These are phyloP conservation scores for Chloroceryle amazona DNA, from an alignment of 2,797 vertebrate species.

Conservation along the genomic window DNA sequence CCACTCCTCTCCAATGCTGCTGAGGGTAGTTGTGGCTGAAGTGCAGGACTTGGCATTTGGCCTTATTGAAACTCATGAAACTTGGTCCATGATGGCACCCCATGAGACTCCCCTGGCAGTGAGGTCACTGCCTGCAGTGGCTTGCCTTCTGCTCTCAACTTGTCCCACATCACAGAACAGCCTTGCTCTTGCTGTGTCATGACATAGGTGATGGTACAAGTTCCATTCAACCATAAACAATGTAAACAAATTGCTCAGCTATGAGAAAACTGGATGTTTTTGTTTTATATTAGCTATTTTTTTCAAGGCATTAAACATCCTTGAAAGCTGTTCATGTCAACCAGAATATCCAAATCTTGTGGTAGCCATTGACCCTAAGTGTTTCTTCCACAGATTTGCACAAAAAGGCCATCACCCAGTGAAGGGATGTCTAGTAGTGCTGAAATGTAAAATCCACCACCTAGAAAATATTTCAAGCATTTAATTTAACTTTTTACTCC, in stretches of 20 bases:
- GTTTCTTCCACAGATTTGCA: neutral
- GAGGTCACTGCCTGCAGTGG: accelerated
- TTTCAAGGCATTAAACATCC: neutral
- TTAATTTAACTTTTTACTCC: neutral
- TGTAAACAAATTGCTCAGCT: neutral
- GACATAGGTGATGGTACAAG: too few species aligned
- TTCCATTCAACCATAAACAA: neutral
- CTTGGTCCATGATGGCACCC: too few species aligned
- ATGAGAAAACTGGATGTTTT: neutral
- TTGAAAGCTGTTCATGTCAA: neutral
- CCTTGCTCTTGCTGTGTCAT: neutral
- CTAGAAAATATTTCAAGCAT: neutral
- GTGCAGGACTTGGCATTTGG: too few species aligned
- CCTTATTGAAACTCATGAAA: too few species aligned
- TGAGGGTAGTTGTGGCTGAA: too few species aligned
- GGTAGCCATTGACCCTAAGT: neutral
- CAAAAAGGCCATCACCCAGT: neutral
- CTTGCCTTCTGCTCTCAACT: neutral
- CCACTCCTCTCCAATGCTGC: too few species aligned
- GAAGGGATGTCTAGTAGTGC: neutral
- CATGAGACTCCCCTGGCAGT: too few species aligned
- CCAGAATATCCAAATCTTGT: neutral
- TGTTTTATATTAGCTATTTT: neutral
- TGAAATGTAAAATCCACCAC: neutral
- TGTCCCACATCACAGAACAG: neutral